These are phyloP conservation scores for Helleia helle DNA, from an alignment of 2,888 invertebrate genomes.

Conservation along the genomic window DNA sequence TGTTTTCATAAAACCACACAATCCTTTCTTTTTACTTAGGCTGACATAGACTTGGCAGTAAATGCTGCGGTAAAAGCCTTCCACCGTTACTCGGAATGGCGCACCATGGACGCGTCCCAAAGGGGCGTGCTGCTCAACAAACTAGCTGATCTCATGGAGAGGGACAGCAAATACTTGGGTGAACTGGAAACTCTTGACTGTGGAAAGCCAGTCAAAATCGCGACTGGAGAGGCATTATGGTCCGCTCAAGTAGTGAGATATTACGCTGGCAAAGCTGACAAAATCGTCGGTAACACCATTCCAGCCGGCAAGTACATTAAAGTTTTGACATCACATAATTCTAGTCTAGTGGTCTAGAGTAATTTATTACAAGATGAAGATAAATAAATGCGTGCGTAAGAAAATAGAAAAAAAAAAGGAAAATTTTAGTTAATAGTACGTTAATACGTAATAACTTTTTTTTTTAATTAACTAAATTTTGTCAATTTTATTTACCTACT, in stretches of 20 bases:
- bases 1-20: too few species aligned
- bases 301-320: constrained; percentile 65
- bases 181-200: constrained; percentile 96
- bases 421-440: too few species aligned
- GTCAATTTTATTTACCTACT: too few species aligned
- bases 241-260: constrained; percentile 82
- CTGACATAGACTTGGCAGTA: constrained; percentile 87
- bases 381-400: too few species aligned
- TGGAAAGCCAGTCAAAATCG: constrained; percentile 88
- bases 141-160: constrained; percentile 84
- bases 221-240: constrained; percentile 79
- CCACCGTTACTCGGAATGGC: constrained; percentile 81
- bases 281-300: constrained; percentile 84
- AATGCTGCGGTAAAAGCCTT: constrained; percentile 86
- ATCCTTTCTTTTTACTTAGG: constrained; percentile 63
- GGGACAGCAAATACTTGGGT: constrained; percentile 83
- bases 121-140: constrained; percentile 82
- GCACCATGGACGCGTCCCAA: constrained; percentile 85
- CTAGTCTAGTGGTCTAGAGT: too few species aligned
- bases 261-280: constrained; percentile 95
- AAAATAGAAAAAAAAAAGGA: too few species aligned
- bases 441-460: too few species aligned
- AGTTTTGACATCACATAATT: too few species aligned
- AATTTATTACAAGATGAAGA: too few species aligned
- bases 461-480: too few species aligned